Evolutionary conservation across 1,140 invertebrate genomes (phyloP), one percentile per base, ranked within the genome.

Genomic region (Dryas iulia): DNA sequence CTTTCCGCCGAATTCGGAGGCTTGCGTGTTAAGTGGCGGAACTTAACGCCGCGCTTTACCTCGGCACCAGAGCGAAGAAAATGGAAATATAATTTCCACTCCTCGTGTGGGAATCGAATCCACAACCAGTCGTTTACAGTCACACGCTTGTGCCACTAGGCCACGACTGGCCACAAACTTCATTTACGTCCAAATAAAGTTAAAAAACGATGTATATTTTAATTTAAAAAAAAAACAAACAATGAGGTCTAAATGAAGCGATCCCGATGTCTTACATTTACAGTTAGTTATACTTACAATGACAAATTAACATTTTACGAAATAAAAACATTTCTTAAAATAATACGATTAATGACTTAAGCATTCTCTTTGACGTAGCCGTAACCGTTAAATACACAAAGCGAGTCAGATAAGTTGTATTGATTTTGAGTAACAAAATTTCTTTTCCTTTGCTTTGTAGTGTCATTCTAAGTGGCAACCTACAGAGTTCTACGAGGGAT

Each of bases 391-490:
- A 71, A 83, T 68, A 80, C 64, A 82, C 76, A 82, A 82, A 81
- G 76, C 74, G 60, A 65, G 33, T 59, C 57, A 84, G 83, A 83
- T 86, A 84, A 87, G 65, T 70, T 59, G 58, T 84, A 83, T 83
- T 81, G 79, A 82, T 79, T 84, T 81, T 76, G 71, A 70, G 67
- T 79, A 81, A 84, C 77, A 82, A 83, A 83, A 56, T 82, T 83
- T 76, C 58, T 74, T 78, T 74, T 64, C 71, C 75, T 59, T 30
- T 62, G 59, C 52, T 86, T 86, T 84, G 78, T 83, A 75, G 71
- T 69, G 64, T 60, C 56, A 72, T 79, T 81, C 77, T 86, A 84
- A 89, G 86, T 86, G 81, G 82, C 74, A 76, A 81, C 83, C 86
- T 79, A 77, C 75, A 59, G 78, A 64, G 78, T 71, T 76, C 63